Conservation (phyloP, 2,888 invertebrate species). For the Ectemnius continuus region DNA sequence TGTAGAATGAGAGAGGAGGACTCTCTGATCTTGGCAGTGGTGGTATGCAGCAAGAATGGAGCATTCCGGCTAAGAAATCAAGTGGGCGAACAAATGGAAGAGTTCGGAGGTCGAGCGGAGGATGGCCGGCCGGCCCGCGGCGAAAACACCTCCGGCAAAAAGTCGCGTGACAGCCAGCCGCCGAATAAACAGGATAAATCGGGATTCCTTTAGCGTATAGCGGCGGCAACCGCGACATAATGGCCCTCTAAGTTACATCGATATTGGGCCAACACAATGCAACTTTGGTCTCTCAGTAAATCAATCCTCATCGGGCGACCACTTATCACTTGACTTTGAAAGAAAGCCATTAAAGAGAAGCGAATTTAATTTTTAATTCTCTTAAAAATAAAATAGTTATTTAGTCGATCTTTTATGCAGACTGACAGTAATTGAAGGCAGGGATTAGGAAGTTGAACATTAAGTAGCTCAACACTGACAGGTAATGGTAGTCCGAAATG, state of each 20-base stretch:
- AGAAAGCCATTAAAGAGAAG: no score
- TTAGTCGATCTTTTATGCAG: no score
- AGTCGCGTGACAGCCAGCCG: slow-evolving; percentile 43
- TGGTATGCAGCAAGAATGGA: slow-evolving; percentile 32
- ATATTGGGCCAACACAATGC: background rate
- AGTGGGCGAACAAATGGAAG: slow-evolving; percentile 45
- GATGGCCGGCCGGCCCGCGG: slow-evolving; percentile 33
- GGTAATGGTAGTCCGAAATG: background rate
- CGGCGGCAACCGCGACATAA: slow-evolving; percentile 31
- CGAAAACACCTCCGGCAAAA: slow-evolving; percentile 58
- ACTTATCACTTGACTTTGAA: no score
- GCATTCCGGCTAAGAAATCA: slow-evolving; percentile 39
- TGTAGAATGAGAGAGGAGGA: slow-evolving; percentile 10
- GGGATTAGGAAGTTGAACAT: no score
- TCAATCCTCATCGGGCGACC: no score
- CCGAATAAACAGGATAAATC: slow-evolving; percentile 53
- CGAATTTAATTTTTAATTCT: no score
- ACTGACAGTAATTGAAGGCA: no score
- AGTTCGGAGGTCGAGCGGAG: slow-evolving; percentile 58
- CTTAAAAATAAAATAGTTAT: no score
- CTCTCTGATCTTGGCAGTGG: background rate
- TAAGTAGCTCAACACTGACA: no score
- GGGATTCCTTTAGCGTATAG: slow-evolving; percentile 44
- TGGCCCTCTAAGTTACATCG: slow-evolving; percentile 19
- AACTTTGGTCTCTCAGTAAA: background rate